phyloP scores from a whole-genome alignment of 1,140 invertebrate species.

The Ostrea denselamellosa region DNA sequence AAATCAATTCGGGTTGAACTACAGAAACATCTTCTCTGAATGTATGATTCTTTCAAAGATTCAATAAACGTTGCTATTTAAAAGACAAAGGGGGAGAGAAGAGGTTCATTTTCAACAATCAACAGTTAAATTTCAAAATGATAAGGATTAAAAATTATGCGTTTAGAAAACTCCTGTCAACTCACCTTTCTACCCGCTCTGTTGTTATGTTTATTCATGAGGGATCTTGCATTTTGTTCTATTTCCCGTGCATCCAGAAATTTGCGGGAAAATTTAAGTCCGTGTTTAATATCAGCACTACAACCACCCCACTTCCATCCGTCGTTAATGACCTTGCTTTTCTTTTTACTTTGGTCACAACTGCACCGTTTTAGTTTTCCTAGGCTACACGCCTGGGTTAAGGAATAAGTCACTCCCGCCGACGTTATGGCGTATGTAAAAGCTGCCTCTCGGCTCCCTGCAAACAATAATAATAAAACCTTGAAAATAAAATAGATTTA shows the following conservation, averaged over 20 bases:
- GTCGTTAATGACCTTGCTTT: conserved; percentile 61
- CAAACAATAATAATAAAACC: no score
- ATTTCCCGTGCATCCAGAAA: conserved; percentile 81
- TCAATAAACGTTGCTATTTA: no score
- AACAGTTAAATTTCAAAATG: no score
- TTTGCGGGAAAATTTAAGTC: conserved; percentile 80
- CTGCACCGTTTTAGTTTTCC: conserved; percentile 91
- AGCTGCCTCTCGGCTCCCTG: conserved; percentile 83
- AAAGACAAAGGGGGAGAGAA: no score
- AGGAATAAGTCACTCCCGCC: conserved; percentile 89
- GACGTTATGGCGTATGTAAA: conserved; percentile 83
- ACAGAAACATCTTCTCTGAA: not conserved
- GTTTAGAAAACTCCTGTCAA: not conserved
- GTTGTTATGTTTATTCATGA: conserved; percentile 98
- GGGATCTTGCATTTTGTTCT: conserved; percentile 85
- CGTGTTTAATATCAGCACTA: conserved; percentile 83
- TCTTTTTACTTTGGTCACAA: conserved; percentile 81
- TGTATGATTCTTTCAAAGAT: no score
- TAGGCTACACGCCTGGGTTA: conserved; percentile 91
- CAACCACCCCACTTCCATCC: conserved; percentile 80
- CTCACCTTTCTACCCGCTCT: conserved; percentile 93
- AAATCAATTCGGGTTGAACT: not conserved
- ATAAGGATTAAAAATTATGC: no score
- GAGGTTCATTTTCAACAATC: no score
- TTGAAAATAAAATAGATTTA: not conserved